Conservation (phyloP, 2,797 vertebrate species). For the Poeciliopsis gracilis region DNA sequence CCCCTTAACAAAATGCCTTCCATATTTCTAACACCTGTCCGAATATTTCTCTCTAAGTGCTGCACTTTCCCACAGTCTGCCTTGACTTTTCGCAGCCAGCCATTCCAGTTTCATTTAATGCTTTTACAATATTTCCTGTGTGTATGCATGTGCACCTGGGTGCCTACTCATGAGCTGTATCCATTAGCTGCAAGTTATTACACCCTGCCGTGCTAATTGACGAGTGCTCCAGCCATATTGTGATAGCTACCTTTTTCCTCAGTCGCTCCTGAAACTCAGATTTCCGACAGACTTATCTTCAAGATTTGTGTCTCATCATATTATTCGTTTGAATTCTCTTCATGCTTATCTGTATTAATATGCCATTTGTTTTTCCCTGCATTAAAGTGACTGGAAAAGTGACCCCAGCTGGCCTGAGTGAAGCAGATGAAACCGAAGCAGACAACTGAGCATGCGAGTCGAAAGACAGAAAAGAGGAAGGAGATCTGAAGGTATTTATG, state of each 20-base stretch:
- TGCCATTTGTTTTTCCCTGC: neutral
- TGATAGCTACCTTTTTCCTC: constrained; percentile 33
- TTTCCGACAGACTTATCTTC: constrained; percentile 32
- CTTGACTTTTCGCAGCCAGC: constrained; percentile 18
- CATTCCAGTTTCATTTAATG: constrained; percentile 11
- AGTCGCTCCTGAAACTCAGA: constrained; percentile 41
- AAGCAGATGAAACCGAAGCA: constrained; percentile 24
- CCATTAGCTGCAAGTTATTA: constrained; percentile 44
- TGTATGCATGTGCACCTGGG: constrained; percentile 36
- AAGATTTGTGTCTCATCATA: constrained; percentile 29
- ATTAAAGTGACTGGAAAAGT: constrained; percentile 11
- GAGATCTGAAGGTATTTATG: constrained; percentile 7
- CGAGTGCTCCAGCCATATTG: constrained; percentile 36
- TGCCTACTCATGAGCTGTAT: constrained; percentile 15
- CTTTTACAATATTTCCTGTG: constrained; percentile 9
- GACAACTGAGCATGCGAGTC: constrained; percentile 3
- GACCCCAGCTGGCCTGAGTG: constrained; percentile 30
- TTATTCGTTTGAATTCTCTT: constrained; percentile 8
- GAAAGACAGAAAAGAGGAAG: neutral
- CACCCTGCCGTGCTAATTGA: constrained; percentile 52
- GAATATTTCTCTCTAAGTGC: constrained; percentile 21
- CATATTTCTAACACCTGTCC: constrained; percentile 1
- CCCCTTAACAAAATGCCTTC: constrained; percentile 18
- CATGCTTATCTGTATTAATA: neutral
- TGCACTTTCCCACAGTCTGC: constrained; percentile 4